Percentiles rank a stretch among this genome's conserved stretches.
phyloP scores from a whole-genome alignment of 2,113 vertebrate genomes.

The Dendrocopos noguchii region DNA sequence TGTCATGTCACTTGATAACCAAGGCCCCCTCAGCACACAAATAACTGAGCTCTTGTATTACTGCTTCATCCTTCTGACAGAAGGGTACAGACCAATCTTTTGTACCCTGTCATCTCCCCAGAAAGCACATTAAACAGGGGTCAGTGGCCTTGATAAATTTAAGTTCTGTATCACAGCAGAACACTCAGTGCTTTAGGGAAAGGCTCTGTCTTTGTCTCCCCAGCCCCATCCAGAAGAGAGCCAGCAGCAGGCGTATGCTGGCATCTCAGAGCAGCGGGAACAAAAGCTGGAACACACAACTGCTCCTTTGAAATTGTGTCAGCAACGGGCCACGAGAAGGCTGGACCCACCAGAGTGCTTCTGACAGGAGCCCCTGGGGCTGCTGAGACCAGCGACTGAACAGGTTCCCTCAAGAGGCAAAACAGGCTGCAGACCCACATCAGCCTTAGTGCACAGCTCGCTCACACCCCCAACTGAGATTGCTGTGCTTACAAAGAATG shows the following conservation, averaged over 20 bases:
- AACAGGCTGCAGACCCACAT: background rate
- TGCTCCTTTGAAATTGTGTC: background rate
- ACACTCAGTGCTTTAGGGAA: slow-evolving; percentile 2
- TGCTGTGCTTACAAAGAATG: accelerated
- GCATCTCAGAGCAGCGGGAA: background rate
- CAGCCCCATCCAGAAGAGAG: background rate
- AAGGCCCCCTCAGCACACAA: slow-evolving; percentile 64
- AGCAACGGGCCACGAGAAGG: background rate
- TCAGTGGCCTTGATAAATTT: slow-evolving; percentile 70
- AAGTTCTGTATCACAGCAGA: slow-evolving; percentile 45
- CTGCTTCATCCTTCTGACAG: slow-evolving; percentile 75
- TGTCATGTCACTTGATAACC: slow-evolving; percentile 73
- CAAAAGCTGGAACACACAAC: background rate
- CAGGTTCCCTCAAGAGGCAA: background rate
- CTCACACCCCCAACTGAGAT: background rate
- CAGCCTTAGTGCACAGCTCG: background rate
- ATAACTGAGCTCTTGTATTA: slow-evolving; percentile 71
- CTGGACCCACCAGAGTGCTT: background rate
- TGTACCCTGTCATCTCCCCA: slow-evolving; percentile 79
- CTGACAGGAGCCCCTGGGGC: background rate
- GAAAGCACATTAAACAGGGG: slow-evolving; percentile 68
- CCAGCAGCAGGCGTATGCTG: background rate
- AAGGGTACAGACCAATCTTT: slow-evolving; percentile 80
- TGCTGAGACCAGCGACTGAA: background rate
- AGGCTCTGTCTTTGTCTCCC: slow-evolving; percentile 20